Base-by-base conservation (phyloP, 2,797 vertebrate genomes). In the Lindbergichthys nudifrons region DNA sequence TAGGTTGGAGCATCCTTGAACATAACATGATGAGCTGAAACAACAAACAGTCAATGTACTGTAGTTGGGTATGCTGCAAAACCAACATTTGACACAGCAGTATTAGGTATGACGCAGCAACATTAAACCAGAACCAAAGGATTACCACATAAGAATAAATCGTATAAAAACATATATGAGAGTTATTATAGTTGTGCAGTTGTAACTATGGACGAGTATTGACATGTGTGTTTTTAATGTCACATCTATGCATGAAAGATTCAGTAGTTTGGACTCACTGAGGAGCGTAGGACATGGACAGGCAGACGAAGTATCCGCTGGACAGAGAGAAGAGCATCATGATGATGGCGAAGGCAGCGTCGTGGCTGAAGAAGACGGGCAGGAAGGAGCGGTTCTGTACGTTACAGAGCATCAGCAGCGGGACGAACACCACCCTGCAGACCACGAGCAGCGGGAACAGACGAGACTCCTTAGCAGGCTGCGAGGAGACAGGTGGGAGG, bases 261-360 rank as follows among this genome's bases (percentile, higher is more conserved):
- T 0, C 16, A 4, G 2, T 19, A 0, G 18, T 54, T 26, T 18
- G 39, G n/a, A 93, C 94, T 94, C 81, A 96, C 95, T 96, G 94
- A 3, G 95, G 97, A 0, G 96, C 96, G 75, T 97, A 95, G 70
- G 96, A 95, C 95, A 96, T 96, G 88, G 96, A 95, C 10, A 97
- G 95, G 70, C 96, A 96, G 68, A 96, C 94, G 0, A 93, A 95
- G 89, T 97, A 98, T 47, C 97, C 97, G 0, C 96, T 97, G 91
- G 95, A 94, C 42, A 94, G 0, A 0, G 97, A 94, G 75, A 97
- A 97, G 10, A 95, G 18, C 0, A 85, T 18, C 96, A 98, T 97
- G 91, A 97, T 94, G 39, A 50, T 1, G 16, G 92, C 56, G 83
- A 97, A 97, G 1, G 51, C 83, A 3, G 63, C 83, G 0, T 97